A percentile compares a stretch with the other conserved stretches of the same genome.
Evolutionary conservation across 1,140 invertebrate species (phyloP).

Genomic region (Proales similis): DNA sequence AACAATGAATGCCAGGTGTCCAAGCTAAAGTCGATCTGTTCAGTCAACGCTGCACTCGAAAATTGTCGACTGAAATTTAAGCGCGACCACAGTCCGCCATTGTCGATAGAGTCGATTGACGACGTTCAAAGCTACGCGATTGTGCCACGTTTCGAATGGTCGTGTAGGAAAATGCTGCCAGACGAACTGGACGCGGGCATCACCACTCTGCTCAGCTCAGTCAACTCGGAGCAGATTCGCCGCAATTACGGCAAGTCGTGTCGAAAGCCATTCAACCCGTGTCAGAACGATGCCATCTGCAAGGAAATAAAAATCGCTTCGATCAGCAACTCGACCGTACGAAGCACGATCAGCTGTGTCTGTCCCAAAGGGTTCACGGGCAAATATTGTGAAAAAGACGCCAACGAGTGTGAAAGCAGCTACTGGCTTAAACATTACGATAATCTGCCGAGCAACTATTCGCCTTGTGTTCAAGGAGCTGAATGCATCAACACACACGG

Average conservation of each 20-base stretch:
- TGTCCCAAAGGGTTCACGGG: conserved; percentile 34
- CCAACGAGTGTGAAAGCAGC: conserved; percentile 10
- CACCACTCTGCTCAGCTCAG: too few species aligned
- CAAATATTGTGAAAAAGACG: conserved; percentile 31
- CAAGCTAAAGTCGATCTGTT: too few species aligned
- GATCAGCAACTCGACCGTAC: neutral
- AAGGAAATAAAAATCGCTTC: conserved; percentile 3
- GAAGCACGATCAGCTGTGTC: conserved; percentile 1
- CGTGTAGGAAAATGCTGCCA: too few species aligned
- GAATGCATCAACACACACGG: conserved; percentile 25
- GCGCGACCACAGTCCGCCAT: too few species aligned
- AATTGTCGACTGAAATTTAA: too few species aligned
- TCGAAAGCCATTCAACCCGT: neutral
- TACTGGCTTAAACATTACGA: conserved; percentile 31
- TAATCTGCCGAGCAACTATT: too few species aligned
- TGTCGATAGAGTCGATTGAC: too few species aligned
- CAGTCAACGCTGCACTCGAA: too few species aligned
- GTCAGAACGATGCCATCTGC: conserved; percentile 27
- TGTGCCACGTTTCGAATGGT: too few species aligned
- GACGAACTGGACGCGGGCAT: too few species aligned
- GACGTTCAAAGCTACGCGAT: too few species aligned
- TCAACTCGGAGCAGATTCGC: neutral
- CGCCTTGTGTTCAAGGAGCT: conserved; percentile 3
- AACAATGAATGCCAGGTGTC: too few species aligned
- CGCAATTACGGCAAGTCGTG: neutral